phyloP scores from a whole-genome alignment of 30 jellyfish, hydroid and myxozoan genomes.

The Pelagia noctiluca region DNA sequence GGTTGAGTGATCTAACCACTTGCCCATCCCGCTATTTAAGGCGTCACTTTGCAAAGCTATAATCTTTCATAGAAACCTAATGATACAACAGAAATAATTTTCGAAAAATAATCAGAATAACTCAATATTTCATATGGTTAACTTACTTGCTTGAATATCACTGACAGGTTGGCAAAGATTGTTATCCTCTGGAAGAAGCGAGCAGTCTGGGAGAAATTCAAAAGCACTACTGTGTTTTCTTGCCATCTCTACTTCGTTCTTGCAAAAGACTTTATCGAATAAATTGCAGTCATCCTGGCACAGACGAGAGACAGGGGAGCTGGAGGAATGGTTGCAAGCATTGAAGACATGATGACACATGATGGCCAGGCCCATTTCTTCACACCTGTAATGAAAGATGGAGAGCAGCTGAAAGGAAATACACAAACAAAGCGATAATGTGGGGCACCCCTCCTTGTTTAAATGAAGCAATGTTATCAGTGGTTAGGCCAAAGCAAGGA shows the following conservation, averaged over 20 bases:
- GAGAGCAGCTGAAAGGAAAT: too few relatives aligned
- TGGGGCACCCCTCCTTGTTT: too few relatives aligned
- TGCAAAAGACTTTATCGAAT: constrained; percentile 77
- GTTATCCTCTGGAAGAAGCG: constrained; percentile 49
- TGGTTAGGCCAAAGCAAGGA: too few relatives aligned
- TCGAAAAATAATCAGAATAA: too few relatives aligned
- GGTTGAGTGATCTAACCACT: too few relatives aligned
- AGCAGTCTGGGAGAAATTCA: constrained; percentile 78
- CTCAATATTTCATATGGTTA: too few relatives aligned
- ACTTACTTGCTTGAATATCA: background rate
- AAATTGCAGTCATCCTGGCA: constrained; percentile 87
- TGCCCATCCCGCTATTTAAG: too few relatives aligned
- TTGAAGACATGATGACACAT: constrained; percentile 85
- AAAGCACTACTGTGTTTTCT: constrained; percentile 60
- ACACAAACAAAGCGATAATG: too few relatives aligned
- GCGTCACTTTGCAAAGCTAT: too few relatives aligned
- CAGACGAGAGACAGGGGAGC: constrained; percentile 73
- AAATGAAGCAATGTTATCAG: too few relatives aligned
- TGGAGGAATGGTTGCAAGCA: constrained; percentile 67
- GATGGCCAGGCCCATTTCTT: constrained; percentile 82
- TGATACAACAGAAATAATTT: too few relatives aligned
- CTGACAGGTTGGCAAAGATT: constrained; percentile 52
- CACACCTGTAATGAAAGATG: constrained; percentile 66
- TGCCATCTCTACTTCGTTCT: constrained; percentile 78
- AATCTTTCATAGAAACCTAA: too few relatives aligned